Percentiles rank a stretch among this genome's conserved stretches.
Conservation (phyloP, 2,888 invertebrate genomes). For the Lithodes maja region DNA sequence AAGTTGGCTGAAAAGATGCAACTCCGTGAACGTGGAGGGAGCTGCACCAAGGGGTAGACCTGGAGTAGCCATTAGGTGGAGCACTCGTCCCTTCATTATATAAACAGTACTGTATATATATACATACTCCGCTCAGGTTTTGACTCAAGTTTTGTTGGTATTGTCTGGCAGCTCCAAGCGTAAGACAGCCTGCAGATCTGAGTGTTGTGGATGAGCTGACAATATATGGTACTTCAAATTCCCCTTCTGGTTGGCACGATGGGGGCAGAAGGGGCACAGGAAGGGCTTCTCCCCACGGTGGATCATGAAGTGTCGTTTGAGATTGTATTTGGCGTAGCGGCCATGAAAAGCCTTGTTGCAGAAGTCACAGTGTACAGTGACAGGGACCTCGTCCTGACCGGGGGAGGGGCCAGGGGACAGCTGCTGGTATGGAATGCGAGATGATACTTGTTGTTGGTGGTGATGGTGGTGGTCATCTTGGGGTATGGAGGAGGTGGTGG, state of each 20-base stretch:
- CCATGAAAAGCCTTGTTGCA: slow-evolving; percentile 60
- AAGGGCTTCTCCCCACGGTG: slow-evolving; percentile 67
- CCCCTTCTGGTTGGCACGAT: slow-evolving; percentile 64
- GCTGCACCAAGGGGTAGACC: no score
- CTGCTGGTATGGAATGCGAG: slow-evolving; percentile 1
- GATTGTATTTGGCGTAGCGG: slow-evolving; percentile 60
- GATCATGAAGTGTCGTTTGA: slow-evolving; percentile 64
- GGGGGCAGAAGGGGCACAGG: slow-evolving; percentile 55
- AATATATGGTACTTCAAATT: slow-evolving; percentile 66
- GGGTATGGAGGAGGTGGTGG: background rate
- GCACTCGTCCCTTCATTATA: no score
- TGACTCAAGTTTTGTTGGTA: background rate
- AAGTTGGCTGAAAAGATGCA: no score
- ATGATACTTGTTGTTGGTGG: background rate
- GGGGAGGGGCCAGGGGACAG: slow-evolving; percentile 9
- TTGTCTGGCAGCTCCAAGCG: background rate
- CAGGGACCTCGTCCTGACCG: slow-evolving; percentile 37
- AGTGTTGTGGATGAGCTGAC: slow-evolving; percentile 49
- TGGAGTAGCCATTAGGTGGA: no score
- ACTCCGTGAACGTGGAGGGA: no score
- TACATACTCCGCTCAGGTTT: no score
- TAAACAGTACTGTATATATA: no score
- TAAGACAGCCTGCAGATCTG: background rate
- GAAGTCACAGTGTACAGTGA: slow-evolving; percentile 44
- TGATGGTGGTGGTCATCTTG: slow-evolving; percentile 24